Percentiles rank a stretch among this genome's conserved stretches.
phyloP scores from a whole-genome alignment of 37 sponge, comb jelly and placozoan genomes.

The Cliona cf. orientalis region DNA sequence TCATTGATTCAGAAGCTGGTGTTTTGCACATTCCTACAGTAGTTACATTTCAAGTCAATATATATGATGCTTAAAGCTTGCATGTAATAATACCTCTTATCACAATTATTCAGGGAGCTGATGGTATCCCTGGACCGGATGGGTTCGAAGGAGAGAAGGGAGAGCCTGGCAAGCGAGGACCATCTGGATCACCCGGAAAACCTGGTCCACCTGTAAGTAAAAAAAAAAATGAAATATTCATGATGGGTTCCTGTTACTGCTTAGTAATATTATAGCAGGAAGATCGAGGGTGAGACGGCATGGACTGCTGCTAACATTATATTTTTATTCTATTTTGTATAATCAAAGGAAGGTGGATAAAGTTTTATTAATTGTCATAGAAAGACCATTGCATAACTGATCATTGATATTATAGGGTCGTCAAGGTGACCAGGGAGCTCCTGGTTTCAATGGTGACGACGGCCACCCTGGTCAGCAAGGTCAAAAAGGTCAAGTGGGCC shows the following conservation, averaged over 20 bases:
- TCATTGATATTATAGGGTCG: constrained; percentile 29
- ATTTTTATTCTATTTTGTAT: background rate
- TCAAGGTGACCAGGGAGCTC: constrained; percentile 53
- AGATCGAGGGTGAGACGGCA: too few relatives aligned
- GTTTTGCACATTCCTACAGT: too few relatives aligned
- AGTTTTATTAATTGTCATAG: background rate
- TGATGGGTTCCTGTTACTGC: background rate
- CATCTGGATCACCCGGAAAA: constrained; percentile 39
- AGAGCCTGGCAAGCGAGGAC: constrained; percentile 46
- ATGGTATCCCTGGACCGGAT: constrained; percentile 45
- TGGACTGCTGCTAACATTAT: background rate
- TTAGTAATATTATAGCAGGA: background rate
- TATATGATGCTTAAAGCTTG: too few relatives aligned
- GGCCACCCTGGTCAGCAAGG: constrained; percentile 63
- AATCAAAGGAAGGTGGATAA: background rate
- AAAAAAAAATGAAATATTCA: background rate
- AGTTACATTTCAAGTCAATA: too few relatives aligned
- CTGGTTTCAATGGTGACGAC: constrained; percentile 42
- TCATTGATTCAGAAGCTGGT: too few relatives aligned
- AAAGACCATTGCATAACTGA: background rate
- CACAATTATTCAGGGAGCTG: constrained; percentile 49
- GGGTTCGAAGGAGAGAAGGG: constrained; percentile 42
- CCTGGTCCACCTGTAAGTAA: constrained; percentile 44
- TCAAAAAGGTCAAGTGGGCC: constrained; percentile 51
- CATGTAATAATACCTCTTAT: background rate